Conservation (phyloP, 2,113 vertebrate species). For the Apeltes quadracus region DNA sequence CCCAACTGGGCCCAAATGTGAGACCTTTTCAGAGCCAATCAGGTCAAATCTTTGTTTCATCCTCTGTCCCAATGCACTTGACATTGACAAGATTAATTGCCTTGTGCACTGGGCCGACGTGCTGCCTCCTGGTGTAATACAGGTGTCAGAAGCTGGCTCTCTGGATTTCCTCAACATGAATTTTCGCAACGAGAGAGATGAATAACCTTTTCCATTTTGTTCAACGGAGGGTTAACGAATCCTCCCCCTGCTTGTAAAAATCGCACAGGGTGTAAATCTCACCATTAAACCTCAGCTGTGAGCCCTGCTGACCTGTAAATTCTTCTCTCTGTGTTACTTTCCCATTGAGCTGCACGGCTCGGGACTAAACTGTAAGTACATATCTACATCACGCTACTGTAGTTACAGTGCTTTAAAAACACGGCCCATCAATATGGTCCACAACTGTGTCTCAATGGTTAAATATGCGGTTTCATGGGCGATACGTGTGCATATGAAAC, state of each 20-base stretch:
- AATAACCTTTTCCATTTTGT: conserved; percentile 42
- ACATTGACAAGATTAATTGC: conserved; percentile 81
- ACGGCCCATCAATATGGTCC: background rate
- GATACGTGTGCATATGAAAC: background rate
- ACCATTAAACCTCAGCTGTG: conserved; percentile 80
- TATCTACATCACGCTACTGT: conserved; percentile 49
- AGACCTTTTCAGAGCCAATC: conserved; percentile 78
- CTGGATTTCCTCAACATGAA: conserved; percentile 55
- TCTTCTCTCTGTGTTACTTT: conserved; percentile 60
- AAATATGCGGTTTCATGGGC: conserved; percentile 20
- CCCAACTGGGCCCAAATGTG: conserved; percentile 69
- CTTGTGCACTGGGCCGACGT: conserved; percentile 69
- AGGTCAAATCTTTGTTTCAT: conserved; percentile 79
- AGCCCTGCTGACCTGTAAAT: conserved; percentile 76
- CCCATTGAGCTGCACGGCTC: conserved; percentile 55
- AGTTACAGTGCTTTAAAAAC: conserved; percentile 51
- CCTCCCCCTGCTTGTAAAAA: conserved; percentile 68
- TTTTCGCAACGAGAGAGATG: conserved; percentile 26
- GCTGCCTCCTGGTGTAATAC: conserved; percentile 74
- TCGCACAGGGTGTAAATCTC: conserved; percentile 75
- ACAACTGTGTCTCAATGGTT: conserved; percentile 2
- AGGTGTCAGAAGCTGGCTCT: conserved; percentile 70
- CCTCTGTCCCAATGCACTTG: conserved; percentile 74
- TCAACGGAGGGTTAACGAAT: conserved; percentile 70
- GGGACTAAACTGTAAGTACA: conserved; percentile 64